phyloP scores from a whole-genome alignment of 2,113 vertebrate species.

The Dolichotis patagonum region DNA sequence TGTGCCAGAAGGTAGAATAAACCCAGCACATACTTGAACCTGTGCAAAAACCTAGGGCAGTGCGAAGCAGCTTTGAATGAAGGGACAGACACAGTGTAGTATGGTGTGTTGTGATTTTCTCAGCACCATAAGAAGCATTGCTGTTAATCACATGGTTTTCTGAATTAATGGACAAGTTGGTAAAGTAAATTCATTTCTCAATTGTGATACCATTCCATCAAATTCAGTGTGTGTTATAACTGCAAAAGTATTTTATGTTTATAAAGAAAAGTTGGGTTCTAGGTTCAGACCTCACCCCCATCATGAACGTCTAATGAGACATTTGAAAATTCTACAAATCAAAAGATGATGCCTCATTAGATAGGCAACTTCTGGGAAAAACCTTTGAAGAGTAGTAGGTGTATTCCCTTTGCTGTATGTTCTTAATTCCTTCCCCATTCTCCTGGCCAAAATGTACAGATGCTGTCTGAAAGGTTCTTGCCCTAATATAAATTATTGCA shows the following conservation, averaged over 20 bases:
- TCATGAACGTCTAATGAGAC: neutral
- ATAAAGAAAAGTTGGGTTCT: constrained; percentile 1
- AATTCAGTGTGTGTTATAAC: neutral
- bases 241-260: constrained; percentile 23
- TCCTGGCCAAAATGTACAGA: neutral
- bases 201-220: neutral
- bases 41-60: neutral
- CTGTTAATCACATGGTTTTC: neutral
- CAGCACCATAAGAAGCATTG: neutral
- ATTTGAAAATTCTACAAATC: neutral
- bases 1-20: neutral
- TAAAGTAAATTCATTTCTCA: neutral
- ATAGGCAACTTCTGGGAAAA: neutral
- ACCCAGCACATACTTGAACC: neutral
- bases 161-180: neutral
- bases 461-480: neutral
- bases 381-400: neutral
- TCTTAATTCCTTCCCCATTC: neutral
- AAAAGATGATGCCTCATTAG: neutral
- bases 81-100: neutral
- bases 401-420: neutral
- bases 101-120: neutral
- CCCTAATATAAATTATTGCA: no score
- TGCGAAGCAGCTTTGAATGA: neutral
- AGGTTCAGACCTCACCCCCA: neutral